These are phyloP conservation scores for Didymodactylos carnosus DNA, from an alignment of 2,888 invertebrate species.

Conservation along the genomic window DNA sequence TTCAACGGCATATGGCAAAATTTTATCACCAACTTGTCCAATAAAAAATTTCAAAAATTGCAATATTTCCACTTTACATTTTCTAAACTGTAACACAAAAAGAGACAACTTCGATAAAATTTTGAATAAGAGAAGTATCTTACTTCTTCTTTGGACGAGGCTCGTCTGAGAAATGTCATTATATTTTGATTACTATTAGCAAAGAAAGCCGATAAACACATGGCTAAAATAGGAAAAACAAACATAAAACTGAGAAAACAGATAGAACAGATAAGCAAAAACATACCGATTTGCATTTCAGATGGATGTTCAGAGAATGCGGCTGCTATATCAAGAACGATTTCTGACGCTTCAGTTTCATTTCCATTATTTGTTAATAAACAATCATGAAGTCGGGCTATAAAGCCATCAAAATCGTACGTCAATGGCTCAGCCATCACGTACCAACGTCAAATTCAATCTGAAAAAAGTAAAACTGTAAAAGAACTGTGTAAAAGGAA, in stretches of 20 bases:
- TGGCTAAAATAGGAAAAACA: background rate
- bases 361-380: background rate
- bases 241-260: background rate
- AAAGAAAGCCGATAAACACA: constrained; percentile 12
- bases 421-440: too few species aligned
- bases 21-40: constrained; percentile 22
- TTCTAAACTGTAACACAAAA: constrained; percentile 23
- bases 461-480: too few species aligned
- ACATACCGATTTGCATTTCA: background rate
- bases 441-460: too few species aligned
- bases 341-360: background rate
- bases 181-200: constrained; percentile 5
- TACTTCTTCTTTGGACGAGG: constrained; percentile 6
- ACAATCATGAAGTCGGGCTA: background rate
- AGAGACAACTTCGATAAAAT: background rate
- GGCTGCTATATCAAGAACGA: background rate
- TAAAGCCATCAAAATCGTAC: background rate
- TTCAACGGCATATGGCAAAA: constrained; percentile 26
- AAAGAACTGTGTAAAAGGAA: too few species aligned
- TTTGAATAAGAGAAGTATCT: background rate
- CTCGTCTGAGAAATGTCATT: constrained; percentile 8
- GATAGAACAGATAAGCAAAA: background rate
- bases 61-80: constrained; percentile 22
- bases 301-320: background rate
- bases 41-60: constrained; percentile 24